Percentiles rank a stretch among this genome's conserved stretches.
Evolutionary conservation across 2,888 invertebrate genomes (phyloP).

Genomic region (Plutella xylostella): DNA sequence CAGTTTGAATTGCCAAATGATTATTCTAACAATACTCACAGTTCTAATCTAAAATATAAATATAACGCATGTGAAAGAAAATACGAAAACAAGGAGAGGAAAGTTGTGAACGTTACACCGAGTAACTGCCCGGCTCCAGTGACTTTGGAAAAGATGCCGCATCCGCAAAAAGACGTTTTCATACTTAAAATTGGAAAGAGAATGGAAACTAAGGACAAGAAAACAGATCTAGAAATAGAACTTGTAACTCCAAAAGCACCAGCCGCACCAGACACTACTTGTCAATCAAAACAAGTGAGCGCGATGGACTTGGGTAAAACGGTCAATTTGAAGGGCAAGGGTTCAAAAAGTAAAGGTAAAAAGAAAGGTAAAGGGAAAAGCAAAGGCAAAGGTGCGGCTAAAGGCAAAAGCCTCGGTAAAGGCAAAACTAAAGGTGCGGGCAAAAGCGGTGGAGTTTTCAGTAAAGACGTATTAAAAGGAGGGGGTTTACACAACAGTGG

Average conservation of each 20-base stretch:
- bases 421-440: too few relatives aligned
- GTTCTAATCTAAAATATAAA: constrained; percentile 49
- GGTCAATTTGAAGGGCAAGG: neutral
- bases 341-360: constrained; percentile 14
- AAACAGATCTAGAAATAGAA: constrained; percentile 60
- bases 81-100: constrained; percentile 29
- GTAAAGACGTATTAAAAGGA: too few relatives aligned
- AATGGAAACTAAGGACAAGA: constrained; percentile 54
- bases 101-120: constrained; percentile 51
- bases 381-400: too few relatives aligned
- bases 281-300: constrained; percentile 25
- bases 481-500: too few relatives aligned
- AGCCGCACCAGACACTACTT: constrained; percentile 34
- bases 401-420: too few relatives aligned
- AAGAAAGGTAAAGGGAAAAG: constrained; percentile 22
- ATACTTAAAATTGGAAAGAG: constrained; percentile 61
- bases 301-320: constrained; percentile 17
- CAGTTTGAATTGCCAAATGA: constrained; percentile 49
- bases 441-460: too few relatives aligned
- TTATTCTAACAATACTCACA: constrained; percentile 34
- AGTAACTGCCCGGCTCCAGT: constrained; percentile 50
- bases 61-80: constrained; percentile 34
- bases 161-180: constrained; percentile 54
- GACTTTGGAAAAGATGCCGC: constrained; percentile 44
- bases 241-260: constrained; percentile 52